Conservation (phyloP, 2,797 vertebrate species). For the Karalla daura region DNA sequence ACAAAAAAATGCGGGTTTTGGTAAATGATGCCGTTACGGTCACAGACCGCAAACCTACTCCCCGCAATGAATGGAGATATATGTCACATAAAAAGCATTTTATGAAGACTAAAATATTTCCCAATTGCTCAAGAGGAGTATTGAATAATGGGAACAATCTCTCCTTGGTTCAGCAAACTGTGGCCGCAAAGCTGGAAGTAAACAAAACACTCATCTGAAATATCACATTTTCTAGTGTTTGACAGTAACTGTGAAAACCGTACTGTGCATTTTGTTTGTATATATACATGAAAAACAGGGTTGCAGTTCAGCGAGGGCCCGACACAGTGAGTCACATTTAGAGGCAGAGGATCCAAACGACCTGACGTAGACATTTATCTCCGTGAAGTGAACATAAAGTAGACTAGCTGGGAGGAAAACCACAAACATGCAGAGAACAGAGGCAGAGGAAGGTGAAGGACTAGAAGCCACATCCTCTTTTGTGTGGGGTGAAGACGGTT, state of each 20-base stretch:
- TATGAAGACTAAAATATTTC: neutral
- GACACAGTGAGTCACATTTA: neutral
- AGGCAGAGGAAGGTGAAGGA: neutral
- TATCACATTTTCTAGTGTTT: neutral
- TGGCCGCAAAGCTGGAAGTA: neutral
- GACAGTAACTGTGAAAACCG: neutral
- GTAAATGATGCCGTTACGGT: too few relatives aligned
- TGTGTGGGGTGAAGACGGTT: neutral
- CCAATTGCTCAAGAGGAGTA: neutral
- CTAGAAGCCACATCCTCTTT: neutral
- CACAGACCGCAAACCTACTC: neutral
- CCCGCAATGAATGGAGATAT: neutral
- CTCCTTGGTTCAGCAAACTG: neutral
- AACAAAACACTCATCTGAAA: neutral
- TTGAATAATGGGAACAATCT: neutral
- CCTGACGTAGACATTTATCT: neutral
- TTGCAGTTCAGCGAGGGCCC: neutral
- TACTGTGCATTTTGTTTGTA: neutral
- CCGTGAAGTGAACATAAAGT: neutral
- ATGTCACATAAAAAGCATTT: neutral
- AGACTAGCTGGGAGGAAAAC: neutral
- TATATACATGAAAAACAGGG: neutral
- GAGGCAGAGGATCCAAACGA: neutral
- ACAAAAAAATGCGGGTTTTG: neutral
- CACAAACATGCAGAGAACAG: neutral